Base-by-base conservation (phyloP, 2,113 vertebrate species). In the Gasterosteus nipponicus region DNA sequence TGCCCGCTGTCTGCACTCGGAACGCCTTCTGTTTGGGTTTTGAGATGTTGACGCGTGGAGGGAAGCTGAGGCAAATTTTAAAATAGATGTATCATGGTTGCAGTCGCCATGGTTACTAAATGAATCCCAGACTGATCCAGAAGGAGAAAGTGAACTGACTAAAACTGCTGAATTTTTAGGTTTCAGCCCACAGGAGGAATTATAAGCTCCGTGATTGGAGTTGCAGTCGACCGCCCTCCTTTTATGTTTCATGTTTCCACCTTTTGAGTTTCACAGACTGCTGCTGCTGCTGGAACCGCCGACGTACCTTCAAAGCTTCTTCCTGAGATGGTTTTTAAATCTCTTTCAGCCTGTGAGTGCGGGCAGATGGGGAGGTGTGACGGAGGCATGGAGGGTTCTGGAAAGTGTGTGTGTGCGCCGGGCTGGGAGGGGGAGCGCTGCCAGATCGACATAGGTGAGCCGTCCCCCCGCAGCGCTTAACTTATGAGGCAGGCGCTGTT, bases 351-450 rank as follows among this genome's bases (percentile, higher is more conserved):
- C 41, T 92, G 91, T 70, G 51, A 7, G 61, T 92, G 91, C 26
- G 64, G 22, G n/a, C 22, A 0, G 3, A 49, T 33, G 12, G 91
- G 90, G 18, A n/a, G 3, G 3, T 93, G 92, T 64, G 86, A 91
- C 1, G 74, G 80, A 0, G 91, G 88, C 35, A 47, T 82, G 1
- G 84, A 83, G 0, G 87, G 90, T 1, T 86, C 89, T 31, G 92
- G 92, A 49, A 29, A 38, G 51, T 93, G 92, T 42, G 19, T 38
- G 51, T 93, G 92, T 72, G 26, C 38, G 0, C 10, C 59, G 0
- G 91, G 86, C 44, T 92, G 91, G 90, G 7, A 16, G 11, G 92
- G 92, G 0, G 63, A 85, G 1, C 44, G 6, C 19, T 93, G 92
- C 62, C 54, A 90, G 56, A 77, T 9, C 0, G 38, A 87, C 0